These are phyloP conservation scores for Graphium colonna DNA, from an alignment of 2,888 invertebrate species.

Conservation along the genomic window DNA sequence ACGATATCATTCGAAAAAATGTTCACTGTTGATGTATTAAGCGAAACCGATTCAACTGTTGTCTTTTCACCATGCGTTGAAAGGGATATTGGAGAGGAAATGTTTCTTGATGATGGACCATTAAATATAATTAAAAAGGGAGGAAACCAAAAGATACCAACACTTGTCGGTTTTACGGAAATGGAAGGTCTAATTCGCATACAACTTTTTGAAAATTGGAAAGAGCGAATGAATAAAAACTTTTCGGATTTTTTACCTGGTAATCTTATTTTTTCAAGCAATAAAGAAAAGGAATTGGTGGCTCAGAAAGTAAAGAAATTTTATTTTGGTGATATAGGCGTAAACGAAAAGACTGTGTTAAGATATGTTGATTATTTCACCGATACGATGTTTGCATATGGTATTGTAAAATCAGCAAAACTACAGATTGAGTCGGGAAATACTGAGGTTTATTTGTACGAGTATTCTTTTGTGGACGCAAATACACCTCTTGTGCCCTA, in stretches of 20 bases:
- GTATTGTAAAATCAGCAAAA: constrained; percentile 36
- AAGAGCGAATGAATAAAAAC: constrained; percentile 42
- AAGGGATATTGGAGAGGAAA: constrained; percentile 35
- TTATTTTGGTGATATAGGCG: constrained; percentile 39
- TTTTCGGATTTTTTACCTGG: constrained; percentile 49
- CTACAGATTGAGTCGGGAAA: constrained; percentile 42
- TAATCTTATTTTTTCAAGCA: constrained; percentile 42
- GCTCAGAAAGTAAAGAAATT: constrained; percentile 39
- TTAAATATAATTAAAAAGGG: constrained; percentile 40
- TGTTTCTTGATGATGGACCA: constrained; percentile 43
- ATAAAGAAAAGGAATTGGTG: constrained; percentile 39
- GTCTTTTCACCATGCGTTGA: constrained; percentile 42
- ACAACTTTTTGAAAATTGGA: constrained; percentile 36
- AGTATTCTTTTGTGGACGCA: constrained; percentile 44
- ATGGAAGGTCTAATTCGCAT: constrained; percentile 40
- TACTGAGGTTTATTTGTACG: constrained; percentile 46
- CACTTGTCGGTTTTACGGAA: constrained; percentile 44
- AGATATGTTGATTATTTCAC: constrained; percentile 44
- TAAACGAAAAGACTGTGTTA: constrained; percentile 37
- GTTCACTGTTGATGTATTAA: constrained; percentile 25
- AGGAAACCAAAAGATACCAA: constrained; percentile 41
- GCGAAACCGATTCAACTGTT: constrained; percentile 30
- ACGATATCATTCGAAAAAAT: constrained; percentile 37
- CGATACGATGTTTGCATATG: constrained; percentile 50
- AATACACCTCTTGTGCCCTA: constrained; percentile 31